These are phyloP conservation scores for Odontamblyopus rebecca DNA, from an alignment of 2,797 vertebrate genomes.

Conservation along the genomic window DNA sequence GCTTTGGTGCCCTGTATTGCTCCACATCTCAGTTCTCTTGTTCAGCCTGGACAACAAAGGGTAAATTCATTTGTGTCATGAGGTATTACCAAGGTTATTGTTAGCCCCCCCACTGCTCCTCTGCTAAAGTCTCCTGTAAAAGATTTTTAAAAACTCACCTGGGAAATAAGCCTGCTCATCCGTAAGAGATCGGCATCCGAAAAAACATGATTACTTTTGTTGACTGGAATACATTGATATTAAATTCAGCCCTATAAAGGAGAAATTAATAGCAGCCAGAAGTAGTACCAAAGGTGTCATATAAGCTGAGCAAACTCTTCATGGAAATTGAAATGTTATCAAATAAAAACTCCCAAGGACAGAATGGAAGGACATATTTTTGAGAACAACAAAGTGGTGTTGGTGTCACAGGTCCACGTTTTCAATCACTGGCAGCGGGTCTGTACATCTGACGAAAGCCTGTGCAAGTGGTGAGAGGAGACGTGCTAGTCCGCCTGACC, in stretches of 20 bases:
- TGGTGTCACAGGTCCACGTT: constrained; percentile 20
- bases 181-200: constrained; percentile 46
- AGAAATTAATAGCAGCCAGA: constrained; percentile 32
- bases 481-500: constrained; percentile 38
- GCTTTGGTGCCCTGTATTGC: constrained; percentile 54
- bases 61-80: constrained; percentile 47
- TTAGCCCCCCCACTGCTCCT: constrained; percentile 35
- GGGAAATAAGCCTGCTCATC: constrained; percentile 59
- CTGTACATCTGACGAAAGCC: constrained; percentile 37
- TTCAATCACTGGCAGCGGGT: constrained; percentile 20
- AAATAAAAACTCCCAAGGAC: constrained; percentile 39
- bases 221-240: constrained; percentile 48
- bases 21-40: constrained; percentile 64
- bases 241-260: constrained; percentile 20
- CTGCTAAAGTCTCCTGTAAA: constrained; percentile 51
- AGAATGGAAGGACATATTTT: neutral
- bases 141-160: constrained; percentile 45
- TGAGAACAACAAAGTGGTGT: constrained; percentile 32
- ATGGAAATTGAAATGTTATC: constrained; percentile 30
- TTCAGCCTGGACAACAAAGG: constrained; percentile 53
- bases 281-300: constrained; percentile 33
- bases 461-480: constrained; percentile 15
- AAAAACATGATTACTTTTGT: constrained; percentile 45
- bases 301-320: constrained; percentile 35
- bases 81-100: constrained; percentile 54